Base-by-base conservation (phyloP, 2,113 vertebrate genomes). In the Tylochromis polylepis region DNA sequence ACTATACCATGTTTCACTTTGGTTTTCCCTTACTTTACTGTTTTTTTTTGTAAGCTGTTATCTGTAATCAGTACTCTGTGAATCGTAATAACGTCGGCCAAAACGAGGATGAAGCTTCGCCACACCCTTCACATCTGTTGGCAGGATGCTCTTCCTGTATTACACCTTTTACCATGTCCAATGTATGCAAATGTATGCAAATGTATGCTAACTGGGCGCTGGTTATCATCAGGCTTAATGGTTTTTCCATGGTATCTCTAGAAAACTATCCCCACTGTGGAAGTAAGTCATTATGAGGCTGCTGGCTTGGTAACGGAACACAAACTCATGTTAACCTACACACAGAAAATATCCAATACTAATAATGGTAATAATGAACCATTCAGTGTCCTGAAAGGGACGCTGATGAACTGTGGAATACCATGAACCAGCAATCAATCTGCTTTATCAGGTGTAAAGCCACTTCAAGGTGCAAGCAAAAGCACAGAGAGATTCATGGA, bases 151-250 rank as follows among this genome's bases (percentile, higher is more conserved):
- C 55, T 4, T 55, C 77, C 36, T 34, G 84, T 84, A 15, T 1
- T 75, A 72, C 5, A 59, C 55, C 6, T 11, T 79, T 83, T 38
- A 82, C 36, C 51, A 22, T 82, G 46, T 78, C 57, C n/a, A 53
- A 16, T 75, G 1, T 67, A 90, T 92, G 91, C 89, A 89, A 77
- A 93, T 93, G 0, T 84, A 93, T 93, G 92, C 83, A 77, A 95
- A 95, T 93, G 0, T 84, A 91, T 95, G 95, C 80, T 92, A 93
- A 95, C 94, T 85, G 79, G 53, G 10, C 85, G 82, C 77, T 81
- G 84, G 91, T 92, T 87, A 91, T 85, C 82, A 90, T 88, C 75
- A 62, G 5, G 55, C 46, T 41, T 55, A 34, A 67, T 82, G 55
- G 85, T 78, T 59, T 58, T 57, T 82, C 58, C 20, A 5, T 85